Conservation (phyloP, 2,888 invertebrate genomes). For the Tenthredo notha region DNA sequence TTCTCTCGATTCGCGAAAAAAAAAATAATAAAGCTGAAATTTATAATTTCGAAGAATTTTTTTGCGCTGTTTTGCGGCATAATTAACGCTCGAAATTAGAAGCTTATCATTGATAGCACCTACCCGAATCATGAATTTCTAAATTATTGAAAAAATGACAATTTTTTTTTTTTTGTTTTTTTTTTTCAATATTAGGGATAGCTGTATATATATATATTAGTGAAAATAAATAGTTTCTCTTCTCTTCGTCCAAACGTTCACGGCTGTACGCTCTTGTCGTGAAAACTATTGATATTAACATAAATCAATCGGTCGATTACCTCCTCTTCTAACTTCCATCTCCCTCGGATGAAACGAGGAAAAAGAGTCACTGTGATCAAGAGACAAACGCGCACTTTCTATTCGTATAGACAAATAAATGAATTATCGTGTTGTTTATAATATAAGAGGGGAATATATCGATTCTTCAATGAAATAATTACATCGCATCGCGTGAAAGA, state of each 20-base stretch:
- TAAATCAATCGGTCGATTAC: conserved; percentile 43
- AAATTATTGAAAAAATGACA: not conserved
- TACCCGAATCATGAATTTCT: no score
- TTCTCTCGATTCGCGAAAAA: not conserved
- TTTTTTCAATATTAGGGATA: not conserved
- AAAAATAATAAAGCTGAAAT: not conserved
- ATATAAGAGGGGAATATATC: not conserved
- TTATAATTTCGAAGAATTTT: not conserved
- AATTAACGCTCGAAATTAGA: no score
- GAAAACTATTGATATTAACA: conserved; percentile 2
- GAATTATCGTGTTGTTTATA: not conserved
- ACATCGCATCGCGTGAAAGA: not conserved
- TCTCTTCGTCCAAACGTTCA: not conserved
- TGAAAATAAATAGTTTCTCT: conserved; percentile 2
- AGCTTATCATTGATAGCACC: no score
- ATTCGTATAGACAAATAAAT: conserved; percentile 8
- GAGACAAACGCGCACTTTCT: not conserved
- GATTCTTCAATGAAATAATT: not conserved
- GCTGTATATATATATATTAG: not conserved
- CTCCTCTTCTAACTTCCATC: not conserved
- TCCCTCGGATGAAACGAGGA: not conserved
- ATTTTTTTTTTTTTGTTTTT: not conserved
- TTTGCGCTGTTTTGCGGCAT: no score
- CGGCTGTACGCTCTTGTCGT: not conserved
- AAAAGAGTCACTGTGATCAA: not conserved